Evolutionary conservation across 2,888 invertebrate genomes (phyloP).

Genomic region (Agrochola circellaris): DNA sequence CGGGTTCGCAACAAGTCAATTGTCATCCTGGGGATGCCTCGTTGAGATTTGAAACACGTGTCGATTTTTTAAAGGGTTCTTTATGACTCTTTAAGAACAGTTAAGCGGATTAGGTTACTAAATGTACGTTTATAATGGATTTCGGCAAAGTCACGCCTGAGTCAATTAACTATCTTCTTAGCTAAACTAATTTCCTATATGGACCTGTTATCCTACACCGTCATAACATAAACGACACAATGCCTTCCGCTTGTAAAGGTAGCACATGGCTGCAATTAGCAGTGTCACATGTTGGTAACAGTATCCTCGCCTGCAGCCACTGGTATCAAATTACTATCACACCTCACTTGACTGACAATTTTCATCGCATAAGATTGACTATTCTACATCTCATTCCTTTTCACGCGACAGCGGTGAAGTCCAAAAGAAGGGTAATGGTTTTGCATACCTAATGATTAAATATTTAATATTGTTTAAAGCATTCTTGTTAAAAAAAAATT

Average conservation of each 20-base stretch:
- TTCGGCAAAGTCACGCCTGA: too few relatives aligned
- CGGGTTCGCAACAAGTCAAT: too few relatives aligned
- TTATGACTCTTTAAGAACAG: too few relatives aligned
- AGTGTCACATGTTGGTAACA: conserved; percentile 43
- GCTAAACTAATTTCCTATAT: background rate
- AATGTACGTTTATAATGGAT: too few relatives aligned
- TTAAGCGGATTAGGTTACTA: too few relatives aligned
- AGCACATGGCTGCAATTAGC: conserved; percentile 46
- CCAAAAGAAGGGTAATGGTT: background rate
- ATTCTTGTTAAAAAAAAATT: too few relatives aligned
- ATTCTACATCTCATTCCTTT: background rate
- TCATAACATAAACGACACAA: conserved; percentile 8
- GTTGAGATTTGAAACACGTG: too few relatives aligned
- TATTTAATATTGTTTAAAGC: too few relatives aligned
- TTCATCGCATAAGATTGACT: background rate
- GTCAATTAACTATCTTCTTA: too few relatives aligned
- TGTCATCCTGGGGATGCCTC: too few relatives aligned
- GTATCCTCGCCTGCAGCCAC: conserved; percentile 38
- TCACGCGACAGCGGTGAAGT: background rate
- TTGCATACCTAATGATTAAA: too few relatives aligned
- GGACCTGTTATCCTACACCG: background rate
- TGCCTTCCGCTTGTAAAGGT: conserved; percentile 26
- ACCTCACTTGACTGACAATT: conserved; percentile 54
- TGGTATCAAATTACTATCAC: conserved; percentile 46
- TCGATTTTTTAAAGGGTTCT: too few relatives aligned